phyloP scores from a whole-genome alignment of 2,113 vertebrate species.

The Strigops habroptila region DNA sequence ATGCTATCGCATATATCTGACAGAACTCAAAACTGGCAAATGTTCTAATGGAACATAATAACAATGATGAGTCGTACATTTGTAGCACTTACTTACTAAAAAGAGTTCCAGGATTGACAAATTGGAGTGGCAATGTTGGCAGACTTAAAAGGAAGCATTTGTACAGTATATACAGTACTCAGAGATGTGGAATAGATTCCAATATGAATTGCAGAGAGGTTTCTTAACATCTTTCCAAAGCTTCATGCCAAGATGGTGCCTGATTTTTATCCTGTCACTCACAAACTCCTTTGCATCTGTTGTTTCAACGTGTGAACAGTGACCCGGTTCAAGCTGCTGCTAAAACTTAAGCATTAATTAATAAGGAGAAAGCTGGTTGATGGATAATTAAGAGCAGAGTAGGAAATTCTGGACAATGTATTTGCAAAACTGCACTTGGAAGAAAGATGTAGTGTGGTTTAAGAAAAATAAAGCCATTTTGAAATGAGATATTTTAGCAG shows the following conservation, averaged over 20 bases:
- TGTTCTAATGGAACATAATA: conserved; percentile 69
- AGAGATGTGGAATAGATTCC: conserved; percentile 50
- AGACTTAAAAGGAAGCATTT: conserved; percentile 67
- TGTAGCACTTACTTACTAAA: conserved; percentile 57
- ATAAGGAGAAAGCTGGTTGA: conserved; percentile 48
- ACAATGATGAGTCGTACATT: conserved; percentile 66
- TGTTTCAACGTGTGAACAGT: conserved; percentile 61
- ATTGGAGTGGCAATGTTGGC: conserved; percentile 66
- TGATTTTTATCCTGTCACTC: conserved; percentile 71
- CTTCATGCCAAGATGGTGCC: conserved; percentile 60
- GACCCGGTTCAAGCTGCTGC: conserved; percentile 67
- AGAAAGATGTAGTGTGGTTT: not conserved
- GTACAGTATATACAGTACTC: conserved; percentile 65
- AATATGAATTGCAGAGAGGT: conserved; percentile 54
- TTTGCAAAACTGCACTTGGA: not conserved
- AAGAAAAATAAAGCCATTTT: not conserved
- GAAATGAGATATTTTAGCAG: not conserved
- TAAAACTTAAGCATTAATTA: conserved; percentile 69
- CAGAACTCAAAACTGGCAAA: conserved; percentile 70
- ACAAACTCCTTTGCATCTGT: conserved; percentile 66
- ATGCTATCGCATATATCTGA: conserved; percentile 48
- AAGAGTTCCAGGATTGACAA: conserved; percentile 66
- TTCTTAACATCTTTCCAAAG: conserved; percentile 66
- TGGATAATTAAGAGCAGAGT: conserved; percentile 51
- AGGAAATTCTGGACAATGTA: conserved; percentile 42